Base-by-base conservation (phyloP, 2,113 vertebrate genomes). In the Oophaga pumilio region DNA sequence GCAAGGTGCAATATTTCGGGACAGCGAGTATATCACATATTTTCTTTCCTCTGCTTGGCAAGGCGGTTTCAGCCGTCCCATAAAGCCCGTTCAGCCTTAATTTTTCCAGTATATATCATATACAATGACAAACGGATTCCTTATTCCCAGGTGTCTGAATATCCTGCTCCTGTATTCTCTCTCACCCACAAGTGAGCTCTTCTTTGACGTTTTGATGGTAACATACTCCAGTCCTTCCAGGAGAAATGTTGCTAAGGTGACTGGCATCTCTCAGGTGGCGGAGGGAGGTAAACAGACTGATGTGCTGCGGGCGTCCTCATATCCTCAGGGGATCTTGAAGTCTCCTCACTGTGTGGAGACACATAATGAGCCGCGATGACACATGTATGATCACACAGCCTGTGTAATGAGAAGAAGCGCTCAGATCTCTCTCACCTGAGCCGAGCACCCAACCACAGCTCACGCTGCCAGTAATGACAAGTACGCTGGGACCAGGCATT, bases 181-280 rank as follows among this genome's bases (percentile, higher is more conserved):
- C 52, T 28, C 52, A 15, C 76, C 52, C 76, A 10, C 52, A 57
- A 15, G 22, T 78, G 76, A n/a, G 56, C 22, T 43, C 33, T 73
- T n/a, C 6, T 0, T 2, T 49, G 17, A 74, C 6, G 50, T 50
- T 33, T 33, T 81, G 79, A 9, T 10, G 9, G 59, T 17, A 57
- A 17, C 13, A 9, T 59, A 18, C 59, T 18, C 57, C 1, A 82
- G 18, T 64, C 26, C 74, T 22, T n/a, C 18, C 52, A 12, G 15
- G 82, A 53, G 62, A 28, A 10, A 69, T 71, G 82, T 76, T 77
- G 59, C 73, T 26, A 77, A 64, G 71, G 73, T 77, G 74, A 76
- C 59, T 53, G 52, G 69, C 56, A 20, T 59, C 33, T 13, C 49
- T 71, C 50, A 81, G 85, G 52, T 24, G 64, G 26, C 22, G 33